Base-by-base conservation (phyloP, 2,888 invertebrate genomes). In the Sisyra terminalis region DNA sequence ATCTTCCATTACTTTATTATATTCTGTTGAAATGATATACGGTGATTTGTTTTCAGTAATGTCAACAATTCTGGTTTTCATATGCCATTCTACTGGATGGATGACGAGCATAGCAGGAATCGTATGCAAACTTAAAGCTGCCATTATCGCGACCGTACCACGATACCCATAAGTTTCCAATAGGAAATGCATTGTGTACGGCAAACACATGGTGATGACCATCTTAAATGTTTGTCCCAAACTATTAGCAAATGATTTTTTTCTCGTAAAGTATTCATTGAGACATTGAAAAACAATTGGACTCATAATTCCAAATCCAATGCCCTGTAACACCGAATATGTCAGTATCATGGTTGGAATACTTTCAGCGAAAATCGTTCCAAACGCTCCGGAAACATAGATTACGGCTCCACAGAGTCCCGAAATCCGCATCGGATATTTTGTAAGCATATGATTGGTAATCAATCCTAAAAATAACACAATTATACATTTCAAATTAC, bases 31-130 rank as follows among this genome's bases (percentile, higher is more conserved):
- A 24, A 24, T 24, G 24, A 24, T 24, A 7, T 24, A 24, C 3
- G 24, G 24, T 24, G 24, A 24, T 24, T 24, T 24, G 5, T 24
- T 24, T 24, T 24, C 24, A 24, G 24, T 3, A 5, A 5, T 7
- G 5, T 7, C 3, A 24, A 24, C 7, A 24, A 24, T 24, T 5
- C 5, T 24, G 32, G 16, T 34, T 35, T 67, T 62, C 63, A 75
- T 63, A 53, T 83, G 79, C 78, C 79, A 77, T 54, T 79, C 73
- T 0, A 80, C 75, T 1, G 83, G 82, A 50, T 81, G 80, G 73
- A 83, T 75, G 31, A 78, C 63, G 35, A 75, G 52, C 73, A 80
- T 78, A 1, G 78, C 82, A 24, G 76, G 67, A 17, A 84, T 59
- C 11, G 74, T 63, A 53, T 84, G 72, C 9, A 78, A 58, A 52